These are phyloP conservation scores for Polydrusus pterygomalis DNA, from an alignment of 2,888 invertebrate species.

Conservation along the genomic window DNA sequence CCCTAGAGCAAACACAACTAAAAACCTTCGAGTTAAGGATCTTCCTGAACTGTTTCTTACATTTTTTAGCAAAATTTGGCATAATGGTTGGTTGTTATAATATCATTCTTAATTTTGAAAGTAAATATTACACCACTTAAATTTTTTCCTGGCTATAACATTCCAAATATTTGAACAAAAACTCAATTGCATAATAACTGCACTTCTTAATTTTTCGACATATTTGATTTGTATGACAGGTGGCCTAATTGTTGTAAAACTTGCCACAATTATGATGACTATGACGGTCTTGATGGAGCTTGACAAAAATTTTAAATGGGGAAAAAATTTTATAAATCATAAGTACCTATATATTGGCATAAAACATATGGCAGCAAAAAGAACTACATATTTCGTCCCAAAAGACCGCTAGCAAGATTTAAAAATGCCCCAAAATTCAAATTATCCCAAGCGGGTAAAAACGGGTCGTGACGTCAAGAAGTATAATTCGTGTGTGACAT, in stretches of 20 bases:
- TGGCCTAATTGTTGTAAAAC: not conserved
- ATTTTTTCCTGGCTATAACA: not conserved
- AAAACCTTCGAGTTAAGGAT: constrained; percentile 14
- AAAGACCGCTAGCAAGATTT: too few relatives aligned
- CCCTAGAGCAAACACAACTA: constrained; percentile 22
- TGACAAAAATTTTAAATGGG: too few relatives aligned
- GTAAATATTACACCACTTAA: not conserved
- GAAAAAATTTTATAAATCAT: too few relatives aligned
- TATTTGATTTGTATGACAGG: not conserved
- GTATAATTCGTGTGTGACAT: too few relatives aligned
- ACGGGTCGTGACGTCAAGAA: too few relatives aligned
- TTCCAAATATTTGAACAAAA: not conserved
- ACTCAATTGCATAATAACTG: not conserved
- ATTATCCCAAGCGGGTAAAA: too few relatives aligned
- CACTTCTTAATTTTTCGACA: not conserved
- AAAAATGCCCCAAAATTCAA: too few relatives aligned
- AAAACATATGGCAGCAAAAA: too few relatives aligned
- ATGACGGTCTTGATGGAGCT: too few relatives aligned
- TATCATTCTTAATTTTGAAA: constrained; percentile 22
- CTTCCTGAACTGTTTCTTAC: constrained; percentile 12
- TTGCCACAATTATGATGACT: too few relatives aligned
- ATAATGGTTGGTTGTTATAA: not conserved
- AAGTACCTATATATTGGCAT: too few relatives aligned
- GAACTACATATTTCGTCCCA: too few relatives aligned
- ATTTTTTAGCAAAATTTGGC: constrained; percentile 26